Evolutionary conservation across 1,140 invertebrate species (phyloP), one percentile per base, ranked within the genome.

Genomic region (Procambarus clarkii): DNA sequence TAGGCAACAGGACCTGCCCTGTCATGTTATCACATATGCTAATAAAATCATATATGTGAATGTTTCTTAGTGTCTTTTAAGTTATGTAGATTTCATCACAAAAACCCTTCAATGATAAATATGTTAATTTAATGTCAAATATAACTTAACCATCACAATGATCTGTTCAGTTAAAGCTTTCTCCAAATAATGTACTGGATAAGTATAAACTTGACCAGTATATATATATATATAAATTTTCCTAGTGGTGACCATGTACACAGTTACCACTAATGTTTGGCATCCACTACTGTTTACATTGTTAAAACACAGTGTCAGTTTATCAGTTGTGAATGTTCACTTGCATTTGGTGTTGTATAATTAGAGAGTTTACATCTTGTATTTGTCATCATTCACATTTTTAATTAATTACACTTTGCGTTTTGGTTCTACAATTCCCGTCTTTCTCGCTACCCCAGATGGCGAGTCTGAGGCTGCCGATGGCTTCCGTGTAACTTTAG

Each of bases 391-490:
- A 69, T 84, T 84, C 48, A 74, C 69, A 24, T 74, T 74, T 74
- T 4, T 8, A 21, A 74, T 34, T 79, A 64, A 46, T 74, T 87
- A 91, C 77, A 91, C 34, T 44, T 81, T 91, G 44, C 92, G 86
- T 79, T 78, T 88, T 74, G 91, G 85, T 60, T 92, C 92, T 46
- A 86, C 82, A 60, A 92, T 92, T 80, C 92, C 92, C 18, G 86
- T 92, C 69, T 93, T 93, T 50, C 93, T 89, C 18, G 93, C 50
- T 13, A 95, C 94, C 48, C 95, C 95, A 18, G 96, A 95, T 11
- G 95, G 94, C 1, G 95, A 95, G 78, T 96, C 96, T 0, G 96
- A 96, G 2, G 96, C 96, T 92, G 96, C 96, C 3, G 96, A 96
- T 64, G 96, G 95, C 94, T 96, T 96, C 69, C 96, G 94, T 44